Base-by-base conservation (phyloP, 2,797 vertebrate species). In the Macroramphosus scolopax region DNA sequence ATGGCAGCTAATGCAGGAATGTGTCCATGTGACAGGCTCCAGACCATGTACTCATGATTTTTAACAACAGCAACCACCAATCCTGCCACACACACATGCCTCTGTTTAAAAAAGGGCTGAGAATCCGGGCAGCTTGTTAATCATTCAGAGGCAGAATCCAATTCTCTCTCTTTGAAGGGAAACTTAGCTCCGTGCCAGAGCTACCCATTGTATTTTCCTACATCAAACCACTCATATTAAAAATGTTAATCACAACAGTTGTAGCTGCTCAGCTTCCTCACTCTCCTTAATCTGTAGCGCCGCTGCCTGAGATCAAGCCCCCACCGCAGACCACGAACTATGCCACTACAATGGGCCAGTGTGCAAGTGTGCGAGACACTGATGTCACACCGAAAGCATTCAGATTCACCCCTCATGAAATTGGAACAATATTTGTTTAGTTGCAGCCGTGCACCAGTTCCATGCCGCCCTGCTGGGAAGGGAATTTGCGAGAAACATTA, bases 351-450 rank as follows among this genome's bases (percentile, higher is more conserved):
- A 91, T 88, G 81, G 75, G 51, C 72, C 82, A 89, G 81, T 89
- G 87, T 89, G 81, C 38, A 36, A 77, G 68, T 59, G 75, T 54
- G 69, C 73, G 72, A 82, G 52, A 80, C 57, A 56, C 79, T 89
- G 86, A 88, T 87, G 88, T 89, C 89, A 90, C 82, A 81, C 68
- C 51, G 51, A 82, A 87, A 74, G 84, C 80, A 90, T 90, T 86
- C 80, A 66, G 72, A 87, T 85, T 86, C 71, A 81, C 77, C 80
- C 66, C 68, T 84, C 60, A 38, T 76, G 75, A 88, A 90, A 87
- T 75, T 68, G 80, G 76, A 86, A 81, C 87, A 90, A 89, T 88
- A 89, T 90, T 90, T 89, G 86, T 87, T 88, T 85, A 88, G 86
- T 82, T 83, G 72, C 54, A 72, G 66, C 45, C 68, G 17, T 65